Percentiles rank a stretch among this genome's conserved stretches.
phyloP scores from a whole-genome alignment of 2,113 vertebrate species.

The Brachyistius frenatus region DNA sequence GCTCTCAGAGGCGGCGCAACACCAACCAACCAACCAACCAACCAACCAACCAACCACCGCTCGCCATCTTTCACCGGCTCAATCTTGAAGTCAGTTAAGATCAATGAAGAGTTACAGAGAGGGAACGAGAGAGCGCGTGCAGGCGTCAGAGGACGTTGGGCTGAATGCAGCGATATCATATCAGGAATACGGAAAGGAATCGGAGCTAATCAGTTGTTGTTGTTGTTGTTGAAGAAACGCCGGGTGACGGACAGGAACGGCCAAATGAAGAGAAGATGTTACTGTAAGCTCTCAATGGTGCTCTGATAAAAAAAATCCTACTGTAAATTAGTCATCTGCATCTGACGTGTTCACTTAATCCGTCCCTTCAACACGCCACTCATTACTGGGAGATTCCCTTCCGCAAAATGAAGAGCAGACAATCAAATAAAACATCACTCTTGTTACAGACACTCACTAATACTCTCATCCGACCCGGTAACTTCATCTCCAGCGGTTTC shows the following conservation, averaged over 20 bases:
- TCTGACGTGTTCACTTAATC: background rate
- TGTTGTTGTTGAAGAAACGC: background rate
- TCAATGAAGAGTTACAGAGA: conserved; percentile 23
- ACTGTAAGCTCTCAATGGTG: too few relatives aligned
- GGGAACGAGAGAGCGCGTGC: conserved; percentile 38
- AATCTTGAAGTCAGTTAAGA: conserved; percentile 45
- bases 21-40: too few relatives aligned
- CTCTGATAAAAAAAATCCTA: too few relatives aligned
- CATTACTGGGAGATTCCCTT: conserved; percentile 1
- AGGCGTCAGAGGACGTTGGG: background rate
- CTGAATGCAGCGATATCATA: conserved; percentile 1
- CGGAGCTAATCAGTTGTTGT: background rate
- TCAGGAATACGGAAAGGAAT: background rate
- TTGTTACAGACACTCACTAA: conserved; percentile 22
- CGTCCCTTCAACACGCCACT: background rate
- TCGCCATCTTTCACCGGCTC: conserved; percentile 53
- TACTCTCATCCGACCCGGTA: conserved; percentile 9
- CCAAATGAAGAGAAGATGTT: background rate
- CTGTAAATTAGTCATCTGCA: background rate
- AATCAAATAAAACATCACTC: conserved; percentile 62
- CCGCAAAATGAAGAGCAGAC: conserved; percentile 41
- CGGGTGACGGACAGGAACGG: background rate
- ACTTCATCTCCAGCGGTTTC: conserved; percentile 49
- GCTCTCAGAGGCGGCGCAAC: conserved; percentile 38
- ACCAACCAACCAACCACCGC: conserved; percentile 6